phyloP scores from a whole-genome alignment of 2,888 invertebrate genomes.

The Drosophila formosana region DNA sequence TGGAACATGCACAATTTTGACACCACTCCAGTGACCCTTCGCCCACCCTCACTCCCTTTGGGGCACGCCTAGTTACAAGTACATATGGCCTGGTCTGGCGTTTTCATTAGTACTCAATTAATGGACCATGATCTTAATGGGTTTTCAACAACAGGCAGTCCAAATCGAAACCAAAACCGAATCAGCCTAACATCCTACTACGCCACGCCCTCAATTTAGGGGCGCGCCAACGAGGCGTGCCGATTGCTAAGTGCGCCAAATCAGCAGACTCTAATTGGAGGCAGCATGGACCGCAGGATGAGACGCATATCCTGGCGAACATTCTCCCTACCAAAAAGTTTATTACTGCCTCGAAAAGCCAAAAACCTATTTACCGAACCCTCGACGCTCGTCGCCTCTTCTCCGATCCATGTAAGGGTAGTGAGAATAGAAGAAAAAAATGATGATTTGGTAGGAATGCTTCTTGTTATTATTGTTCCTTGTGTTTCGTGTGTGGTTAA shows the following conservation, averaged over 20 bases:
- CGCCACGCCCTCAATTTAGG: conserved; percentile 6
- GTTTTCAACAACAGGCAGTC: conserved; percentile 68
- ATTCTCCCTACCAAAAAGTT: conserved; percentile 43
- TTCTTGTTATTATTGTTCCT: conserved; percentile 24
- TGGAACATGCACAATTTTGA: conserved; percentile 77
- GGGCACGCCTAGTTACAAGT: conserved; percentile 61
- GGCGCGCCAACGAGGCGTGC: conserved; percentile 60
- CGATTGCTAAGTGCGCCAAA: conserved; percentile 75
- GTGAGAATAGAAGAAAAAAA: neutral
- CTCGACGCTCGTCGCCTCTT: neutral
- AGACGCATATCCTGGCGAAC: conserved; percentile 25
- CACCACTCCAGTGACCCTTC: conserved; percentile 41
- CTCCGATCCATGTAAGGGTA: neutral
- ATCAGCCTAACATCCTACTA: conserved; percentile 40
- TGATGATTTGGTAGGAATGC: conserved; percentile 22
- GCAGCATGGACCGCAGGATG: conserved; percentile 36
- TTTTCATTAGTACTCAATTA: conserved; percentile 81
- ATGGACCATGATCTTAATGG: conserved; percentile 81
- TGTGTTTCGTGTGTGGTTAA: conserved; percentile 26
- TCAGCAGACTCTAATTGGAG: conserved; percentile 78
- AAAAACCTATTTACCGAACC: conserved; percentile 24
- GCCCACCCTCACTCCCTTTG: neutral
- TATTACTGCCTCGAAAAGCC: conserved; percentile 40
- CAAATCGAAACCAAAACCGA: conserved; percentile 48
- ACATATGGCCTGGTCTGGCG: conserved; percentile 57